Conservation (phyloP, 2,797 vertebrate species). For the Staurois parvus region DNA sequence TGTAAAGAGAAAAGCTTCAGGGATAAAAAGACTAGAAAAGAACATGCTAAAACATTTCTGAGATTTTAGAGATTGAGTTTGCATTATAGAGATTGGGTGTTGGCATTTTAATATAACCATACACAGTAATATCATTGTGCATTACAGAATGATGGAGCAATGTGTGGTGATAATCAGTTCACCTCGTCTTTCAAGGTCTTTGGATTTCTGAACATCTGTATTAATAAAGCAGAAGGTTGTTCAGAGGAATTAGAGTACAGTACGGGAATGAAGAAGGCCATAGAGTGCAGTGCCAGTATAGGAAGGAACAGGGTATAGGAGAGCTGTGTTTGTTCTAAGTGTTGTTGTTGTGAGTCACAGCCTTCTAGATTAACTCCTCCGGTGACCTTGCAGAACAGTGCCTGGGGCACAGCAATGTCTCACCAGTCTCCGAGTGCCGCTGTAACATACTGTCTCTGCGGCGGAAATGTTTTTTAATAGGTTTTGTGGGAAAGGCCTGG, state of each 20-base stretch:
- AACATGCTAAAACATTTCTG: too few relatives aligned
- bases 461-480: conserved; percentile 76
- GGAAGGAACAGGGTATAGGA: conserved; percentile 2
- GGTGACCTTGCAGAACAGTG: conserved; percentile 77
- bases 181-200: too few relatives aligned
- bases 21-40: too few relatives aligned
- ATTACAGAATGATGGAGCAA: too few relatives aligned
- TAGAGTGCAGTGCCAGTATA: neutral
- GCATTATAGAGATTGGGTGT: too few relatives aligned
- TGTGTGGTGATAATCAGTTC: too few relatives aligned
- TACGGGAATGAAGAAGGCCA: neutral
- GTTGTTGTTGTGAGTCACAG: conserved; percentile 62
- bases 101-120: too few relatives aligned
- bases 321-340: neutral
- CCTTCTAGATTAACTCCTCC: conserved; percentile 68
- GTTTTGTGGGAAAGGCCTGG: conserved; percentile 79
- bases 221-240: neutral
- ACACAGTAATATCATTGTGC: too few relatives aligned
- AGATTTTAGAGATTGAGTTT: too few relatives aligned
- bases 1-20: too few relatives aligned
- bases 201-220: too few relatives aligned
- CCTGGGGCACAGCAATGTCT: conserved; percentile 74
- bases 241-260: neutral
- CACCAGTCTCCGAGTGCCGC: conserved; percentile 69
- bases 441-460: conserved; percentile 75